A percentile compares a stretch with the other conserved stretches of the same genome.
Evolutionary conservation across 2,797 vertebrate species (phyloP).

Genomic region (Chanos chanos): DNA sequence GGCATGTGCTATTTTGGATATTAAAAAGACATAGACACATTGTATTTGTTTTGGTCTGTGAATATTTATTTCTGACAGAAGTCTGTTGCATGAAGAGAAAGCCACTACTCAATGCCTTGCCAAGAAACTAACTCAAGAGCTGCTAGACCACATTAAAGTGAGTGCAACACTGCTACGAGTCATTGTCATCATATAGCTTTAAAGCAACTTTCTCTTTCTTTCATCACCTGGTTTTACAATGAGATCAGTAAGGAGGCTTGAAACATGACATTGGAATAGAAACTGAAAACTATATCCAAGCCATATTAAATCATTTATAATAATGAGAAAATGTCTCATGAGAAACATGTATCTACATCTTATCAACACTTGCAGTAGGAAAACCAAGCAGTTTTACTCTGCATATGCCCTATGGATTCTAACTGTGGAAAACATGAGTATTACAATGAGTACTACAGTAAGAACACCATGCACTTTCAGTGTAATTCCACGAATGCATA

Average conservation of each 20-base stretch:
- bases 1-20: background rate
- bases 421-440: too few species aligned
- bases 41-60: background rate
- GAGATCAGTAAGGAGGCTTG: too few species aligned
- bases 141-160: constrained; percentile 72
- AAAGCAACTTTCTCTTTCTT: background rate
- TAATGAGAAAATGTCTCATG: too few species aligned
- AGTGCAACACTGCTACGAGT: constrained; percentile 19
- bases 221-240: background rate
- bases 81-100: constrained; percentile 57
- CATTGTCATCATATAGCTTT: background rate
- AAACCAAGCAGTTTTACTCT: too few species aligned
- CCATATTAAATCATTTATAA: too few species aligned
- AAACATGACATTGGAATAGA: too few species aligned
- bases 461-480: background rate
- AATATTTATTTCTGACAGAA: constrained; percentile 39
- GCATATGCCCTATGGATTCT: too few species aligned
- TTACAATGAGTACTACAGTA: too few species aligned
- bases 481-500: too few species aligned
- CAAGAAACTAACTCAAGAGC: constrained; percentile 65
- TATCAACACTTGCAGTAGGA: too few species aligned
- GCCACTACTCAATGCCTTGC: constrained; percentile 67
- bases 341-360: too few species aligned
- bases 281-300: too few species aligned
- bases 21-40: background rate